These are phyloP conservation scores for Platycheirus albimanus DNA, from an alignment of 2,888 invertebrate genomes.

Conservation along the genomic window DNA sequence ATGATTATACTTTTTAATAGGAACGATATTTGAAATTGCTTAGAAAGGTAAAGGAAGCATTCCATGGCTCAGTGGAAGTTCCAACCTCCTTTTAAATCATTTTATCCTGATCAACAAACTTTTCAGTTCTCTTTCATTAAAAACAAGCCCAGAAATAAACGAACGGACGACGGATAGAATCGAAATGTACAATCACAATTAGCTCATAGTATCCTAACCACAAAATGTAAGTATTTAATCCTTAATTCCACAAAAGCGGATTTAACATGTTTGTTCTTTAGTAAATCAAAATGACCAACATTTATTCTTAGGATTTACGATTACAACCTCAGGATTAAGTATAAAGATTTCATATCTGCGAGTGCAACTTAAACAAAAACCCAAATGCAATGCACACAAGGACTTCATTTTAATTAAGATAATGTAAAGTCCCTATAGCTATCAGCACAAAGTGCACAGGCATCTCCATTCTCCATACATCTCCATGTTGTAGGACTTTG, in stretches of 20 bases:
- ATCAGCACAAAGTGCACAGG: conserved; percentile 6
- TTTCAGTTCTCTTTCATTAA: too few relatives aligned
- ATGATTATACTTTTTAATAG: too few relatives aligned
- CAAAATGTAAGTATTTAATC: conserved; percentile 13
- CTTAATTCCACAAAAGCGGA: conserved; percentile 13
- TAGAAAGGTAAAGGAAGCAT: too few relatives aligned
- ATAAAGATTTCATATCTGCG: conserved; percentile 19
- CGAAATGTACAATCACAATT: background rate
- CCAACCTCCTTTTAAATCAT: too few relatives aligned
- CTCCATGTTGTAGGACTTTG: conserved; percentile 29
- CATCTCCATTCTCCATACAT: too few relatives aligned
- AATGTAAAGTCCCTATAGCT: conserved; percentile 56
- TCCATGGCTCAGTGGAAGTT: too few relatives aligned
- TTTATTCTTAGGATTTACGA: conserved; percentile 45
- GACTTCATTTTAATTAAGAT: conserved; percentile 65
- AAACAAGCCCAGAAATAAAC: too few relatives aligned
- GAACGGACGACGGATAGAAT: too few relatives aligned
- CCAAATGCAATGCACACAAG: conserved; percentile 19
- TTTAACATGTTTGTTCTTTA: conserved; percentile 1
- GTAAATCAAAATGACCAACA: conserved; percentile 22
- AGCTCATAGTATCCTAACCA: conserved; percentile 4
- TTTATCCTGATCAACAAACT: too few relatives aligned
- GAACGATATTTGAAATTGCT: too few relatives aligned
- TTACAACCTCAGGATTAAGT: conserved; percentile 17
- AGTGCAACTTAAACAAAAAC: background rate